These are phyloP conservation scores for Dermatemys mawii DNA, from an alignment of 2,113 vertebrate species.

Conservation along the genomic window DNA sequence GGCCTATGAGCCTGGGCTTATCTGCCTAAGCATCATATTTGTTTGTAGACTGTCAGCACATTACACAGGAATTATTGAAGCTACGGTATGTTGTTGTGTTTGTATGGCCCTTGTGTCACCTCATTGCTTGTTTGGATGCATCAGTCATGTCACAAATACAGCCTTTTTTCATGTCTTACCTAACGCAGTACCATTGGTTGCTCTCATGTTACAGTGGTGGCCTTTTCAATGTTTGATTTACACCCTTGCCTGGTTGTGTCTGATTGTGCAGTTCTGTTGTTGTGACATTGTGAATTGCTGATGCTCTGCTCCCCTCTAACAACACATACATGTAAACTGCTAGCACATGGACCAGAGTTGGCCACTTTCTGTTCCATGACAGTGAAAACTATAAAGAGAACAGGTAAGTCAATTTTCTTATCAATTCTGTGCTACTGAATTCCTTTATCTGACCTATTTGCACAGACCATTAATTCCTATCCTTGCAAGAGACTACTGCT, in stretches of 20 bases:
- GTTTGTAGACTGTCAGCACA: background rate
- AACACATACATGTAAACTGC: background rate
- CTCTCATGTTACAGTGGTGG: background rate
- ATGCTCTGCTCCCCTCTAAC: background rate
- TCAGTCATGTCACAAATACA: rapidly evolving
- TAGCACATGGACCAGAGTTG: background rate
- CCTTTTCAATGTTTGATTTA: background rate
- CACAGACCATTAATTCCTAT: background rate
- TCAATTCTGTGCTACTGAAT: background rate
- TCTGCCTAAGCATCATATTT: rapidly evolving
- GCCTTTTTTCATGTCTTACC: background rate
- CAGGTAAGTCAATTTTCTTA: background rate
- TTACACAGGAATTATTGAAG: background rate
- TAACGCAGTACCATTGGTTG: rapidly evolving
- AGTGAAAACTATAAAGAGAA: background rate
- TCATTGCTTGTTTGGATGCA: background rate
- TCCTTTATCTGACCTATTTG: background rate
- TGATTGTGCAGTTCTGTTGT: background rate
- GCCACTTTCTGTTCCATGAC: background rate
- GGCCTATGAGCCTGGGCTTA: background rate
- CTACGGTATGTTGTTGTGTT: background rate
- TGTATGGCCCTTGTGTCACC: background rate
- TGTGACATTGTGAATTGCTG: background rate
- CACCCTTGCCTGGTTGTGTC: background rate
- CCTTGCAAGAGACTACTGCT: background rate